Conservation (phyloP, 2,113 vertebrate species). For the Erythrocercus mccallii region DNA sequence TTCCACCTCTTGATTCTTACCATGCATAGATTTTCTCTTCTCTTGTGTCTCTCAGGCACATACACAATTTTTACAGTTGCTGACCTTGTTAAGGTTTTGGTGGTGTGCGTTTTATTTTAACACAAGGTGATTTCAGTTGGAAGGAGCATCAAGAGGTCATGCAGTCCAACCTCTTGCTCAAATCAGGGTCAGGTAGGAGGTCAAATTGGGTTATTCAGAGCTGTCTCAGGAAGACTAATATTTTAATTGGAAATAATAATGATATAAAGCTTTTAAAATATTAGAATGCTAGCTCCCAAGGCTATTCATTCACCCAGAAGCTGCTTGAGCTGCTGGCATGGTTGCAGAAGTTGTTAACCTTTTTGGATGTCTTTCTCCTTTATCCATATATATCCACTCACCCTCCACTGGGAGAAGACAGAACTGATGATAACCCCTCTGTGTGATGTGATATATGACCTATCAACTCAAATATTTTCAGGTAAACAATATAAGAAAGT, state of each 20-base stretch:
- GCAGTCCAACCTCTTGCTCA: neutral
- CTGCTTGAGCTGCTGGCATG: neutral
- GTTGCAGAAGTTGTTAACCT: neutral
- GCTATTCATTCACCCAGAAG: neutral
- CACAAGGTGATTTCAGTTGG: neutral
- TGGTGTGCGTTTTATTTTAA: accelerated
- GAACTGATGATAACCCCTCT: neutral
- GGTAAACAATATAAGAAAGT: neutral
- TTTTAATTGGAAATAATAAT: neutral
- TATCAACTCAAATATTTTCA: neutral
- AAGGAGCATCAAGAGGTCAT: neutral
- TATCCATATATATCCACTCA: too few relatives aligned
- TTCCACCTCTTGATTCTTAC: neutral
- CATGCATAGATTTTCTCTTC: neutral
- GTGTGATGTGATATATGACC: too few relatives aligned
- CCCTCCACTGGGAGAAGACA: neutral
- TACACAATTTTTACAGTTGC: accelerated
- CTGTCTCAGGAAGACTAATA: neutral
- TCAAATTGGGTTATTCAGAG: neutral
- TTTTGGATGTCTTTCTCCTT: neutral
- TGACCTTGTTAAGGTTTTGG: neutral
- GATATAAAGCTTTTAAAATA: neutral
- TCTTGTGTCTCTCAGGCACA: neutral
- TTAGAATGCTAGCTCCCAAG: accelerated
- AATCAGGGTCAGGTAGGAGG: neutral